Base-by-base conservation (phyloP, 1,140 invertebrate genomes). In the Mizuhopecten yessoensis region DNA sequence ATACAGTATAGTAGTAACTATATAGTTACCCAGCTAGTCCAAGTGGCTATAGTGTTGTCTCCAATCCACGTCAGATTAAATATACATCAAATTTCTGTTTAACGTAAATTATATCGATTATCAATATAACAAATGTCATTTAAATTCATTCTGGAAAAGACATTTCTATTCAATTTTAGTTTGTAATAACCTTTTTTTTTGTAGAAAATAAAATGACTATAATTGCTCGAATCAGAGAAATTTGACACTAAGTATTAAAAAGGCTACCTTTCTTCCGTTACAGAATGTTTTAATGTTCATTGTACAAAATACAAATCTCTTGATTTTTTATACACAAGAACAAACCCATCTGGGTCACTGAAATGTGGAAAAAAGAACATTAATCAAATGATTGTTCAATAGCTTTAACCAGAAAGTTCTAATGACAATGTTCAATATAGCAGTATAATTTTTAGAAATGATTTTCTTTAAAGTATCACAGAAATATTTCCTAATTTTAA, bases 31-130 rank as follows among this genome's bases (percentile, higher is more conserved):
- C 57, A 75, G 57, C 57, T 75, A 29, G 57, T 75, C 57, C 57
- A 75, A 75, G 57, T 75, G 57, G 57, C 57, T 29, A 75, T 75
- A n/a, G 57, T 75, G 57, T 75, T 75, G 57, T 75, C 57, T 75
- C 57, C 5, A 49, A 20, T 49, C 20, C 23, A 75, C 57, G 2
- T 75, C 57, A 75, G 29, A 29, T 75, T 75, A 5, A n/a, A 75
- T 75, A 75, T 5, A 75, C 9, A 29, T 75, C n/a, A 29, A 29
- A 75, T n/a, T 75, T 17, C n/a, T 29, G 23, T 75, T 75, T 75
- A 23, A 29, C 29, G n/a, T 75, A 75, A n/a, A n/a, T n/a, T n/a
- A n/a, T n/a, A n/a, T 29, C 57, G 23, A 29, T 23, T 29, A 75
- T 29, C 5, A 5, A 29, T 75, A 29, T 75, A 29, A 75, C 20